phyloP scores from a whole-genome alignment of 2,888 invertebrate genomes.

The Euproctis similis region DNA sequence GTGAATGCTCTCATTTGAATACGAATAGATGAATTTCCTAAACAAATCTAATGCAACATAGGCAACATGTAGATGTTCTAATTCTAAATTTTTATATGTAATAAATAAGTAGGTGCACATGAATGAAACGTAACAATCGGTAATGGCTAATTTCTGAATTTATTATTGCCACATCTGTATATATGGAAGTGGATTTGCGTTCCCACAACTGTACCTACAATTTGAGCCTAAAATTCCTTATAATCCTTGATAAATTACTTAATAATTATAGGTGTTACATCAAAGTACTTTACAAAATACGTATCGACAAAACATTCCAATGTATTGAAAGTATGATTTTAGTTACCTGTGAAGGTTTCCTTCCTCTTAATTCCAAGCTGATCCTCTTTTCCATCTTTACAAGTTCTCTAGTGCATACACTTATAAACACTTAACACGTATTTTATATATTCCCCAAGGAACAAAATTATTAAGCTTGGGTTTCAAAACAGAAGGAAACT shows the following conservation, averaged over 20 bases:
- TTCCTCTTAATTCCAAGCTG: constrained; percentile 94
- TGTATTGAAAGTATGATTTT: constrained; percentile 49
- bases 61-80: constrained; percentile 13
- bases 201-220: constrained; percentile 7
- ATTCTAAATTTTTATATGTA: constrained; percentile 25
- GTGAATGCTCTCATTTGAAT: constrained; percentile 23
- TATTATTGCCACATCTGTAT: constrained; percentile 64
- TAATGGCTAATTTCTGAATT: constrained; percentile 68
- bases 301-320: constrained; percentile 75
- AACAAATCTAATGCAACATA: constrained; percentile 7
- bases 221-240: constrained; percentile 13
- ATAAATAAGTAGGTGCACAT: constrained; percentile 56
- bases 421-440: constrained; percentile 44
- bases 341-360: constrained; percentile 91
- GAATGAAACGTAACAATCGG: constrained; percentile 70
- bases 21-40: constrained; percentile 5
- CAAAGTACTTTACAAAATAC: constrained; percentile 57
- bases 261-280: constrained; percentile 38
- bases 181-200: constrained; percentile 32
- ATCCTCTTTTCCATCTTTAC: constrained; percentile 93
- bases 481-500: constrained; percentile 77
- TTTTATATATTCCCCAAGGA: constrained; percentile 57
- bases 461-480: constrained; percentile 73
- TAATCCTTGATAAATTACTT: constrained; percentile 24
- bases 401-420: constrained; percentile 41